Evolutionary conservation across 2,888 invertebrate species (phyloP), one percentile per base, ranked within the genome.

Genomic region (Pseudococcus viburni): DNA sequence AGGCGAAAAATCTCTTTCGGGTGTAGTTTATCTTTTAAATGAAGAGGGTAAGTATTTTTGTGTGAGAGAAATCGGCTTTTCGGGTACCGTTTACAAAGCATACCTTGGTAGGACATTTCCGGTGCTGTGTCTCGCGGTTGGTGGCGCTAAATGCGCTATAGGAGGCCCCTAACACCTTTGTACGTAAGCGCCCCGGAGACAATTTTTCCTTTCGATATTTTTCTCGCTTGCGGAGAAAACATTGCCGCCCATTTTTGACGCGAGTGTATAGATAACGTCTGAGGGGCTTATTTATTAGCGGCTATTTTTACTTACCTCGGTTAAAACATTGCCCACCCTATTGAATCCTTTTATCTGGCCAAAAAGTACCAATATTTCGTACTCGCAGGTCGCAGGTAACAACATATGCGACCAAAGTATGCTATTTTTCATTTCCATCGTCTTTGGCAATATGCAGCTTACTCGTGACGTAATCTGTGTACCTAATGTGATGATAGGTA

Each of bases 181-280:
- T 86, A 59, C 51, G 11, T 86, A 42, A 64, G 46, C 64, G 42
- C 59, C 68, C 55, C 64, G 85, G 73, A 33, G 73, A 73, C 19
- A 64, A 64, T 86, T 86, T 64, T 86, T 86, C 26, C 26, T 33
- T 33, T 46, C 59, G n/a, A 46, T 86, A 86, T 68, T 42, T 86
- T 86, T 6, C 19, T 59, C 51, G 5, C 59, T 59, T 59, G 59
- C 19, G 59, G 86, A 59, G 68, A 64, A 86, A 86, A 86, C 86
- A 86, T 59, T 73, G 86, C 86, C 86, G 86, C 86, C 86, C 86
- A 86, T 68, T 86, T 86, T 86, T 86, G 86, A 86, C 86, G 33
- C 68, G 48, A 73, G 26, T 33, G 26, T 33, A 85, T 39, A 85
- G 39, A 85, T 59, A 85, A 80, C 80, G 80, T 80, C 80, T 80